These are phyloP conservation scores for Zaprionus ghesquierei DNA, from an alignment of 1,140 invertebrate species.

Conservation along the genomic window DNA sequence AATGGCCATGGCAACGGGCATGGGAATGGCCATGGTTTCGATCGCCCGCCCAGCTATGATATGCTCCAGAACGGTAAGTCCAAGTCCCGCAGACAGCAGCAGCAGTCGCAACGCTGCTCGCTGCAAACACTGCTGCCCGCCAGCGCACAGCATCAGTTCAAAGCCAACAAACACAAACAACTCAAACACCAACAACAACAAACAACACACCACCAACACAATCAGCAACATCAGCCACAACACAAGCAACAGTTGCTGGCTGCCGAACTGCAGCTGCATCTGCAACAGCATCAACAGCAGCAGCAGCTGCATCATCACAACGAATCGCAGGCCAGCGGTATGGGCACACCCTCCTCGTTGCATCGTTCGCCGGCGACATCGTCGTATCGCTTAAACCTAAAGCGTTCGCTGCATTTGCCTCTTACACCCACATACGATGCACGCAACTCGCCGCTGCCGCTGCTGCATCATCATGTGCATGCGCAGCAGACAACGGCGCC, in stretches of 20 bases:
- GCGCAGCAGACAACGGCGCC: constrained; percentile 60
- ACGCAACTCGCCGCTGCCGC: constrained; percentile 76
- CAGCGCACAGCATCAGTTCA: constrained; percentile 74
- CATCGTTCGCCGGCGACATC: constrained; percentile 73
- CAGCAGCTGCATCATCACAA: constrained; percentile 52
- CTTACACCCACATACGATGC: constrained; percentile 77
- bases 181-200: constrained; percentile 68
- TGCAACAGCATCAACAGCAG: constrained; percentile 39
- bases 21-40: constrained; percentile 61
- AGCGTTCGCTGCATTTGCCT: constrained; percentile 76
- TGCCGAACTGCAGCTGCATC: constrained; percentile 42
- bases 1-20: constrained; percentile 35
- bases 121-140: constrained; percentile 76
- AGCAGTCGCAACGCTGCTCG: constrained; percentile 68
- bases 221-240: constrained; percentile 34
- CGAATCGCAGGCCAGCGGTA: constrained; percentile 46
- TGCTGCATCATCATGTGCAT: constrained; percentile 74
- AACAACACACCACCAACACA: constrained; percentile 46
- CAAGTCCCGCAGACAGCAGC: constrained; percentile 77
- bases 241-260: constrained; percentile 44
- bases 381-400: constrained; percentile 74
- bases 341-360: constrained; percentile 58
- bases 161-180: constrained; percentile 74
- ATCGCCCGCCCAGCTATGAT: constrained; percentile 81
- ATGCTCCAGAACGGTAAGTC: constrained; percentile 82